phyloP scores from a whole-genome alignment of 2,797 vertebrate genomes.

The Anolis apletophallus region DNA sequence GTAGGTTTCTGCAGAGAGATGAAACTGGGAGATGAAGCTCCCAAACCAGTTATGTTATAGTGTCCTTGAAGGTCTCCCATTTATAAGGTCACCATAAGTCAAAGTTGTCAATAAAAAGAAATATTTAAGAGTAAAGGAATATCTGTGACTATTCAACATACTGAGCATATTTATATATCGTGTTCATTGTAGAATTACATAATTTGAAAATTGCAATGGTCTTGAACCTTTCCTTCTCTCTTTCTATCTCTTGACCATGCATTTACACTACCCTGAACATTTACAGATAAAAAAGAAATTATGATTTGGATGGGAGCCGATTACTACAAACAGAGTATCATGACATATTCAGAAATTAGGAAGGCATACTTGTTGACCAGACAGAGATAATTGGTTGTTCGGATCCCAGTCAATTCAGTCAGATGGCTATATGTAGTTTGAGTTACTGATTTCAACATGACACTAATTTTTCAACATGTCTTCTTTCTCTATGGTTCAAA shows the following conservation, averaged over 20 bases:
- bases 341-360: neutral
- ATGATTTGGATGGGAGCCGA: neutral
- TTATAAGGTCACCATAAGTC: no score
- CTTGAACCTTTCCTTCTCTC: neutral
- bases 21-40: no score
- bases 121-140: neutral
- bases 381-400: neutral
- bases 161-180: neutral
- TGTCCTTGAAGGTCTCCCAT: no score
- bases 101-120: neutral
- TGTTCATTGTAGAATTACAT: neutral
- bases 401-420: no score
- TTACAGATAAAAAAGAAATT: neutral
- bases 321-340: neutral
- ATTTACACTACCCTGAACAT: neutral
- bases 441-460: neutral
- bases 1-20: no score
- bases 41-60: no score
- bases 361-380: neutral
- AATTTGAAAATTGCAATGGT: neutral
- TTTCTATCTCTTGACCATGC: neutral
- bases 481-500: neutral
- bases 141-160: neutral
- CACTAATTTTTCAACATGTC: neutral
- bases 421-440: no score